Conservation (phyloP, 2,113 vertebrate genomes). For the Callipepla squamata region DNA sequence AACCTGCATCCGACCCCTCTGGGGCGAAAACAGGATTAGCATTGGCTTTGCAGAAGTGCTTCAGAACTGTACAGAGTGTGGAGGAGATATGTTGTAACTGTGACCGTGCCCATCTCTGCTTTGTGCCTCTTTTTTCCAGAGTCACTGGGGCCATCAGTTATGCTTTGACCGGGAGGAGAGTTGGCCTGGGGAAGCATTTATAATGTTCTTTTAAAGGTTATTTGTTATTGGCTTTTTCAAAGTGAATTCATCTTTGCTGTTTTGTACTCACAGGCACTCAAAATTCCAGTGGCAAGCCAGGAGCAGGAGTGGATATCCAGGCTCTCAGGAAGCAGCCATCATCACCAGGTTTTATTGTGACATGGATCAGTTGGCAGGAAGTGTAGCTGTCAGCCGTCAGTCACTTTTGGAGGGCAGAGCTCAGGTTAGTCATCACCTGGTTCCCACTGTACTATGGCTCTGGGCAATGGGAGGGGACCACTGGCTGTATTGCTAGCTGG, state of each 20-base stretch:
- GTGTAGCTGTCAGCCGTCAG: neutral
- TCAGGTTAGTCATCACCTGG: neutral
- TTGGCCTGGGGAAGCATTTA: neutral
- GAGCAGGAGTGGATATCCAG: neutral
- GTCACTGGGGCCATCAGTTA: neutral
- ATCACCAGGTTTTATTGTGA: neutral
- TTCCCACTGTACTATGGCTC: too few species aligned
- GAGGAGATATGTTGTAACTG: neutral
- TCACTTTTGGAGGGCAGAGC: neutral
- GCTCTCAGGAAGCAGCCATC: neutral
- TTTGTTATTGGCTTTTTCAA: neutral
- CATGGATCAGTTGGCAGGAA: neutral
- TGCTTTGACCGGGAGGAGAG: neutral
- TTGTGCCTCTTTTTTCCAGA: neutral
- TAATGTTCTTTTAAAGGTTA: neutral
- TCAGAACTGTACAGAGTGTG: accelerated
- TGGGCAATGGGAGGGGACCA: neutral
- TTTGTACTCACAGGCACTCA: neutral
- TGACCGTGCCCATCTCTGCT: neutral
- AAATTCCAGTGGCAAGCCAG: neutral
- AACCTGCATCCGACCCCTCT: neutral
- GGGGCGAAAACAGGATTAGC: accelerated
- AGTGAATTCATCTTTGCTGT: neutral
- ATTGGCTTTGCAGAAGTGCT: neutral
- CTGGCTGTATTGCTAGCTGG: neutral